Conservation (phyloP, 2,797 vertebrate species). For the Manis crassicaudata region DNA sequence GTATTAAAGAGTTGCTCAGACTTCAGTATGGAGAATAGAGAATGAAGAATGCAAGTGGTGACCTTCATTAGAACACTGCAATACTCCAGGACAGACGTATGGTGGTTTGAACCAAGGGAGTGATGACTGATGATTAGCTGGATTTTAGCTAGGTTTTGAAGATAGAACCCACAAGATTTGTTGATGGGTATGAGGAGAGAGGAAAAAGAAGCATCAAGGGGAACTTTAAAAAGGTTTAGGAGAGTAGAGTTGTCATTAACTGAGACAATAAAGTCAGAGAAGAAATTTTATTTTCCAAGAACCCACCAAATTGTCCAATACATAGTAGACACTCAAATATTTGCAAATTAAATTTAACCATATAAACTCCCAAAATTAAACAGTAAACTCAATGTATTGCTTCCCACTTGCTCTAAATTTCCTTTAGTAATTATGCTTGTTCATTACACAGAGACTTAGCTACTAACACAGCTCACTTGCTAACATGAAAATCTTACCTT, state of each 20-base stretch:
- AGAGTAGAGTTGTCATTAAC: background rate
- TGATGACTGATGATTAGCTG: background rate
- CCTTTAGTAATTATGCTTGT: background rate
- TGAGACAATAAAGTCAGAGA: conserved; percentile 9
- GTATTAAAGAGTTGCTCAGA: background rate
- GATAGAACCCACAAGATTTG: background rate
- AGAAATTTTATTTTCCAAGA: conserved; percentile 37
- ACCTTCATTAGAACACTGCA: background rate
- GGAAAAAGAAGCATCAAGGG: background rate
- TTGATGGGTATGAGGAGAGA: background rate
- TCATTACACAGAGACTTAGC: conserved; percentile 60
- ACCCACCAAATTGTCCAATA: background rate
- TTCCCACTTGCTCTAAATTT: conserved; percentile 27
- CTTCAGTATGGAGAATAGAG: background rate
- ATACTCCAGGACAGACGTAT: background rate
- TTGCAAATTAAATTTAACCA: conserved; percentile 36
- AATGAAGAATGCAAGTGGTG: background rate
- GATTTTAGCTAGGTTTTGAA: background rate
- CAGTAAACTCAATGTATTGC: background rate
- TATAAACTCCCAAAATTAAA: conserved; percentile 48
- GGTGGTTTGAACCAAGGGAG: background rate
- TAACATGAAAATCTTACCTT: conserved; percentile 32
- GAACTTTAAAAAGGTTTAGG: background rate
- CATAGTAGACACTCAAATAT: background rate
- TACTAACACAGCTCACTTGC: conserved; percentile 44